Percentiles rank a stretch among this genome's conserved stretches.
These are phyloP conservation scores for Pandion haliaetus DNA, from an alignment of 2,113 vertebrate genomes.

Conservation along the genomic window DNA sequence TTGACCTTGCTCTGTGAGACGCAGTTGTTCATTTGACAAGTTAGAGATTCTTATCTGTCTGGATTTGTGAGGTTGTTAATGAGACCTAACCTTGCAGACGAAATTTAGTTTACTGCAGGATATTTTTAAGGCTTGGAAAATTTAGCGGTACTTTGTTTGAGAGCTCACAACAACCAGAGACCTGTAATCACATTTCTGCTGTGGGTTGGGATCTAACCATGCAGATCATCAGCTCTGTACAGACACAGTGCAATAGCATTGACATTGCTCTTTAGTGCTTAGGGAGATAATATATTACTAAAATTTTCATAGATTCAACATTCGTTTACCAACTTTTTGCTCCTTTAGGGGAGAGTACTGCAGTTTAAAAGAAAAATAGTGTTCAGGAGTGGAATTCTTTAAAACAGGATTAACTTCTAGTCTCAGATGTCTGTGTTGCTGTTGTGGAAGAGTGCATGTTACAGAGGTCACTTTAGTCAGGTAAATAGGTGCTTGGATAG, in stretches of 20 bases:
- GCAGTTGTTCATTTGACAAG: not conserved
- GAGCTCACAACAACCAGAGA: not conserved
- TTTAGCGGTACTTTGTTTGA: not conserved
- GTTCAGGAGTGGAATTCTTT: not conserved
- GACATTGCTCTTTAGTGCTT: not conserved
- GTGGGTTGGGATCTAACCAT: not conserved
- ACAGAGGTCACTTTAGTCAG: not conserved
- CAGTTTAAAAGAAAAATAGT: not conserved
- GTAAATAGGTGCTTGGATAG: not conserved
- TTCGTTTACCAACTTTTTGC: not conserved
- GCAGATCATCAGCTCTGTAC: not conserved
- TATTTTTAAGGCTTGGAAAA: not conserved
- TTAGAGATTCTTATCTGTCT: not conserved
- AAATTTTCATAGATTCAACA: not conserved
- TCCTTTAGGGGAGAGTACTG: not conserved
- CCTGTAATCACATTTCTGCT: not conserved
- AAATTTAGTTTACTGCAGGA: not conserved
- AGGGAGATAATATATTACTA: not conserved
- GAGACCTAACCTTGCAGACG: not conserved
- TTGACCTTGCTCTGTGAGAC: slow-evolving; percentile 17
- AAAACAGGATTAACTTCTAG: not conserved
- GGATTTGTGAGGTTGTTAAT: not conserved
- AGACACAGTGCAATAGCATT: not conserved
- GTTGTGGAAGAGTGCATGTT: not conserved
- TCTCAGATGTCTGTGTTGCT: not conserved